phyloP scores from a whole-genome alignment of 1,140 invertebrate genomes.

The Aphis craccivora region DNA sequence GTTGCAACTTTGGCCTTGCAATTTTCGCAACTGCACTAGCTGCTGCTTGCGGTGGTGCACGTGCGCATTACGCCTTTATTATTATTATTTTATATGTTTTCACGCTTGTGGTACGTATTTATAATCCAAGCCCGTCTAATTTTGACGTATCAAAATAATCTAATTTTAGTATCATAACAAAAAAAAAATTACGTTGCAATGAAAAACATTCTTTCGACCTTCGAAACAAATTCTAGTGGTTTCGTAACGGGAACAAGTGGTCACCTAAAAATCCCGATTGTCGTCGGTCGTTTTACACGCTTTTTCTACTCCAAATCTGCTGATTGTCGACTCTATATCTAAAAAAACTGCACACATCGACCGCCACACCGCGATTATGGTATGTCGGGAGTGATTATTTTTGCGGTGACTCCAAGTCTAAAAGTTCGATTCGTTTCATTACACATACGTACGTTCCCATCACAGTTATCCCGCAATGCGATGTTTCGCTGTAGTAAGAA shows the following conservation, averaged over 20 bases:
- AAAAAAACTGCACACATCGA: not conserved
- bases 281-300: no score
- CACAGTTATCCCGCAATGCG: not conserved
- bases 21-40: slow-evolving; percentile 52
- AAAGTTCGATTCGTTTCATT: not conserved
- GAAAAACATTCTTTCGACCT: not conserved
- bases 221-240: slow-evolving; percentile 20
- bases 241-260: slow-evolving; percentile 43
- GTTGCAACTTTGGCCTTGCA: slow-evolving; percentile 54
- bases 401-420: not conserved
- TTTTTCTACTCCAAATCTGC: not conserved
- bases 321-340: not conserved
- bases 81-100: not conserved
- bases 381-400: not conserved
- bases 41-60: not conserved
- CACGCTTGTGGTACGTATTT: not conserved
- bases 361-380: not conserved
- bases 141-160: not conserved
- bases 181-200: not conserved
- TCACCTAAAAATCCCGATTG: not conserved
- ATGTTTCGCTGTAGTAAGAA: not conserved
- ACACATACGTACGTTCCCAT: not conserved
- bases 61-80: slow-evolving; percentile 9
- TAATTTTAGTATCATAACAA: not conserved
- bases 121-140: slow-evolving; percentile 26